These are phyloP conservation scores for Aulostomus chinensis DNA, from an alignment of 2,797 vertebrate species.

Conservation along the genomic window DNA sequence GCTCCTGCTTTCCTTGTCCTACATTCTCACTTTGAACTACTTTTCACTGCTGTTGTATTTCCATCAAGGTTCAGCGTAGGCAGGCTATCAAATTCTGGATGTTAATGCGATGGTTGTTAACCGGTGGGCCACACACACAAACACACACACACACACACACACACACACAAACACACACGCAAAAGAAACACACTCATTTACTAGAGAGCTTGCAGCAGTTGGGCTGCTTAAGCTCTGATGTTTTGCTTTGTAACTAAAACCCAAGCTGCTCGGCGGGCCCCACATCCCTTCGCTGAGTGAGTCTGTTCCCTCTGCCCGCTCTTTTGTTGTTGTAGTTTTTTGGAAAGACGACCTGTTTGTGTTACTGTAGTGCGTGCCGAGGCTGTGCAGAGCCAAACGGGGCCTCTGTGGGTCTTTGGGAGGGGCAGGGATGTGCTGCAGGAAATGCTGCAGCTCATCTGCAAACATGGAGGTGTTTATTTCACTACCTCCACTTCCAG, in stretches of 20 bases:
- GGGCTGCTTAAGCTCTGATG: constrained; percentile 48
- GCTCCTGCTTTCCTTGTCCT: constrained; percentile 48
- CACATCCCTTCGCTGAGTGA: constrained; percentile 60
- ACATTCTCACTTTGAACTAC: constrained; percentile 33
- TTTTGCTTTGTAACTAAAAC: constrained; percentile 79
- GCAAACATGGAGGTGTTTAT: constrained; percentile 52
- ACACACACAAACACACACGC: too few species aligned
- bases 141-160: constrained; percentile 22
- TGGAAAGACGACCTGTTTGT: constrained; percentile 75
- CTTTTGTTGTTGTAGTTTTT: constrained; percentile 68
- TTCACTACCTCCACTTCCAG: constrained; percentile 47
- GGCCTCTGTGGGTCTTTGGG: constrained; percentile 45
- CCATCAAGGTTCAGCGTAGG: constrained; percentile 36
- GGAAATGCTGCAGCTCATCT: constrained; percentile 44
- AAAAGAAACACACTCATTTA: constrained; percentile 27
- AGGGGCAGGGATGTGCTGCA: constrained; percentile 7
- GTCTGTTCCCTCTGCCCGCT: constrained; percentile 52
- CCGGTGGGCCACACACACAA: constrained; percentile 58
- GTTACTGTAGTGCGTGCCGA: constrained; percentile 62
- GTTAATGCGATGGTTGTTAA: constrained; percentile 64
- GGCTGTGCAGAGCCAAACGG: constrained; percentile 55
- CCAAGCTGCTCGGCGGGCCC: constrained; percentile 61
- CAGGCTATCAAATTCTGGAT: constrained; percentile 55
- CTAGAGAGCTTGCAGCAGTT: constrained; percentile 39
- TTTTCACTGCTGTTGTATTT: constrained; percentile 38